These are phyloP conservation scores for Cataglyphis cursor DNA, from an alignment of 2,888 invertebrate genomes.

Conservation along the genomic window DNA sequence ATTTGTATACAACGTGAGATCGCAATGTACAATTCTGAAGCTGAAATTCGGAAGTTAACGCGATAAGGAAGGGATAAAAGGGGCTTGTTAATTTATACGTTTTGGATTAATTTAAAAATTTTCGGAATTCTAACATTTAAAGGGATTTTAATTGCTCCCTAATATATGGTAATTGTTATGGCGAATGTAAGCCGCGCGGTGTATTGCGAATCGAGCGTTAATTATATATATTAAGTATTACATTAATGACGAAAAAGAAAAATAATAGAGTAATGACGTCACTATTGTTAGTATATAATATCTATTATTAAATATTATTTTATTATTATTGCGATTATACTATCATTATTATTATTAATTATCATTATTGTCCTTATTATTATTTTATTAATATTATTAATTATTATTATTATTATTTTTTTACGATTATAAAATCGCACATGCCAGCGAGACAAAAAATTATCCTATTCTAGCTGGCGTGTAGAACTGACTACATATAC, in stretches of 20 bases:
- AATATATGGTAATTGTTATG: constrained; percentile 13
- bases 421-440: constrained; percentile 63
- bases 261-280: constrained; percentile 66
- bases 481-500: constrained; percentile 74
- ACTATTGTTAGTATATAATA: constrained; percentile 47
- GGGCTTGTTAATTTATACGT: background rate
- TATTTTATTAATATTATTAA: constrained; percentile 61
- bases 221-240: constrained; percentile 70
- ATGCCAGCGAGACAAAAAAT: constrained; percentile 56
- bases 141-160: background rate
- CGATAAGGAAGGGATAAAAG: background rate
- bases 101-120: background rate
- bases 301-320: constrained; percentile 40
- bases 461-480: constrained; percentile 61
- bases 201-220: constrained; percentile 52
- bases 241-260: constrained; percentile 50
- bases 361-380: constrained; percentile 34
- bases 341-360: constrained; percentile 33
- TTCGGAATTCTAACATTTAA: constrained; percentile 16
- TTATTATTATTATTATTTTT: constrained; percentile 72
- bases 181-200: constrained; percentile 61
- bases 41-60: background rate
- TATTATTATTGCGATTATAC: constrained; percentile 18
- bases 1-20: background rate
- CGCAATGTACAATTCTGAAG: constrained; percentile 20